These are phyloP conservation scores for Tetraneura akinire DNA, from an alignment of 1,140 invertebrate genomes.

Conservation along the genomic window DNA sequence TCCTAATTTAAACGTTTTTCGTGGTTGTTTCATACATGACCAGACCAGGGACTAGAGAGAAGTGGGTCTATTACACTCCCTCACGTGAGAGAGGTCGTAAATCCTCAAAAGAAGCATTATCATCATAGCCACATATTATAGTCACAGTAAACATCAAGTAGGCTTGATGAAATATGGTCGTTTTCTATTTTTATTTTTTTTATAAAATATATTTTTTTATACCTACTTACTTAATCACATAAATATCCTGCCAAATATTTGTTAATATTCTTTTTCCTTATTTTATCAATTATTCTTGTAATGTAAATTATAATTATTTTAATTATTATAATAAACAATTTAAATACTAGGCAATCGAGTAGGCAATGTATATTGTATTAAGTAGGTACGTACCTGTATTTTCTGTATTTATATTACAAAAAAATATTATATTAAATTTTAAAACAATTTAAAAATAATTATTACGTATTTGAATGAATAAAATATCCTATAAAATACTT, in stretches of 20 bases:
- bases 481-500: no score
- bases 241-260: background rate
- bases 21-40: constrained; percentile 15
- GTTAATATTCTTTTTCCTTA: constrained; percentile 16
- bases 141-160: constrained; percentile 21
- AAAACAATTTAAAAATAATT: no score
- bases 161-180: constrained; percentile 17
- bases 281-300: no score
- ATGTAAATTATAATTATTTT: no score
- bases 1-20: constrained; percentile 40
- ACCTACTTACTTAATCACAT: background rate
- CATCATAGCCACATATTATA: constrained; percentile 30
- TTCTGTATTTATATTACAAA: no score
- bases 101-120: constrained; percentile 38
- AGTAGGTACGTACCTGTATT: no score
- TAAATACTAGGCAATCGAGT: no score
- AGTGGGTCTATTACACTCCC: background rate
- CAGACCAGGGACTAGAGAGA: background rate
- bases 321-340: no score
- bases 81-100: constrained; percentile 13
- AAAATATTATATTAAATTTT: no score
- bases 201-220: background rate
- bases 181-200: constrained; percentile 28
- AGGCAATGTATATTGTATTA: no score
- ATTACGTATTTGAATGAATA: no score